Evolutionary conservation across 1,140 invertebrate genomes (phyloP), one percentile per base, ranked within the genome.

Genomic region (Octopus bimaculoides): DNA sequence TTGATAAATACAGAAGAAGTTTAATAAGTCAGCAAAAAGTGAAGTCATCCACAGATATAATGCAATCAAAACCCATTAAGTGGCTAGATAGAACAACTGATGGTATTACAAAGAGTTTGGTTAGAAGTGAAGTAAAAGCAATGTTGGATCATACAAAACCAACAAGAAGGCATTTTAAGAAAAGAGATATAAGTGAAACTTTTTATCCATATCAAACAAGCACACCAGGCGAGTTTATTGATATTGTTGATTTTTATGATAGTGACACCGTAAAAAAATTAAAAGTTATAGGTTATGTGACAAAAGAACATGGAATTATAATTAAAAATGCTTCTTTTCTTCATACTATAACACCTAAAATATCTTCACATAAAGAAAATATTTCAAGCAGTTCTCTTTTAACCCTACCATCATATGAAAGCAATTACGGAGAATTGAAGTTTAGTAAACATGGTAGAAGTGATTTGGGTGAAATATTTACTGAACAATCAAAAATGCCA

Each of bases 1-100:
- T 10, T 71, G 66, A 71, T 9, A 71, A 71, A 71, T 71, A 71
- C 66, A 71, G 66, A 71, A 6, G 66, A n/a, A 71, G 26, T n/a
- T 14, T 71, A 71, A 10, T 71, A 71, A 20, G 26, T 71, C 17
- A 71, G 2, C 17, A 71, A 71, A 71, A 6, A 17, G 5, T 71
- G 6, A 17, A 71, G 5, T 6, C 26, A 71, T 10, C 66, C 1
- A 41, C 26, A 41, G 26, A 41, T 41, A 41, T 41, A 41, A 41
- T 41, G 26, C 26, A 41, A 41, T 41, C 26, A 1, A 41, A 41
- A 41, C 26, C 26, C 0, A 41, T 41, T 41, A 41, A 41, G 3
- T 41, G 26, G 26, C 26, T 41, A 41, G 26, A 41, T 41, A 3
- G 1, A 41, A 41, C 26, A 41, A 41, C 26, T 41, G 26, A 41